These are phyloP conservation scores for Channa striata DNA, from an alignment of 2,797 vertebrate species.

Conservation along the genomic window DNA sequence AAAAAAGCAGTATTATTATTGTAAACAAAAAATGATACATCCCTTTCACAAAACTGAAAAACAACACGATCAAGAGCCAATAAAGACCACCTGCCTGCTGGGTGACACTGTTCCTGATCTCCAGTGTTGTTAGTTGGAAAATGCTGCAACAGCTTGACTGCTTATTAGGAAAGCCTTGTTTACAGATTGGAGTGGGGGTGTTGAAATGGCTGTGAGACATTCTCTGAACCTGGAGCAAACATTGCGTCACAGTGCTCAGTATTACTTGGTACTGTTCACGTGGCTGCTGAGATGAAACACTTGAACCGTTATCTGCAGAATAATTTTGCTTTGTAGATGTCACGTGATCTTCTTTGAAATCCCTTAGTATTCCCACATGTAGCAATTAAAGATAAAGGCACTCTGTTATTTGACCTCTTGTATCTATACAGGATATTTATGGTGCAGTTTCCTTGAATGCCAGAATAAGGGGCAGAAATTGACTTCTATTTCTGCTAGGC, in stretches of 20 bases:
- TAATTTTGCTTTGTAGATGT: constrained; percentile 16
- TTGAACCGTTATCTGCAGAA: constrained; percentile 30
- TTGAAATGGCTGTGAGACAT: constrained; percentile 48
- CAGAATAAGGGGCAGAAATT: constrained; percentile 13
- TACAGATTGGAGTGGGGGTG: constrained; percentile 25
- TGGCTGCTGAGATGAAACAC: constrained; percentile 32
- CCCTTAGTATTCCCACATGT: neutral
- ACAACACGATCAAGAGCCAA: constrained; percentile 7
- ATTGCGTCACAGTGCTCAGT: constrained; percentile 64
- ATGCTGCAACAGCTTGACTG: constrained; percentile 37
- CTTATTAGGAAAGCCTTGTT: constrained; percentile 64
- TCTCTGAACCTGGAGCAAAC: constrained; percentile 57
- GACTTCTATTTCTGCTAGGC: constrained; percentile 33
- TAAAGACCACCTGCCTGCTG: constrained; percentile 37
- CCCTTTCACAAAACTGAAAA: constrained; percentile 24
- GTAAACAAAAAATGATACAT: constrained; percentile 16
- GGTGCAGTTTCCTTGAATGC: constrained; percentile 37
- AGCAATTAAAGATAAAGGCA: constrained; percentile 3
- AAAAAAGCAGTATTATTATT: constrained; percentile 15
- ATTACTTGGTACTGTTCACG: constrained; percentile 53
- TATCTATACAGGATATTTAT: constrained; percentile 32
- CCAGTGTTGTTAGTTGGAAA: constrained; percentile 60
- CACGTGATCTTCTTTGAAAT: neutral
- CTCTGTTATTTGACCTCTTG: constrained; percentile 21
- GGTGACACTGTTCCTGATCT: constrained; percentile 28